phyloP scores from a whole-genome alignment of 2,888 invertebrate genomes.

The Ochropleura plecta region DNA sequence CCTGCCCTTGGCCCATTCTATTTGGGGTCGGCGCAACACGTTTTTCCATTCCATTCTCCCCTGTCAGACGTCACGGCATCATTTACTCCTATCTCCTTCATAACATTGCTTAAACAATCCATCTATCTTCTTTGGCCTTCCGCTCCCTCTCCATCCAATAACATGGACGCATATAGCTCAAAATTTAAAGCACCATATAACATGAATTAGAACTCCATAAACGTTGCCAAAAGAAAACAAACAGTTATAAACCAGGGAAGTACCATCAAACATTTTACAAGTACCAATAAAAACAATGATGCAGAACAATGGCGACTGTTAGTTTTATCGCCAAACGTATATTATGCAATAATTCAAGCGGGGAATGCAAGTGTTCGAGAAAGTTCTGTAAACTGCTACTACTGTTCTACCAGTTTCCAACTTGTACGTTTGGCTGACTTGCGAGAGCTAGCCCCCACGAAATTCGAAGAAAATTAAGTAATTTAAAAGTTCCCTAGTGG shows the following conservation, averaged over 20 bases:
- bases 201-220: conserved; percentile 40
- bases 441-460: conserved; percentile 63
- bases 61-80: too few species aligned
- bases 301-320: conserved; percentile 78
- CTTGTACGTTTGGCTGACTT: conserved; percentile 75
- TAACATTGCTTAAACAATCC: too few species aligned
- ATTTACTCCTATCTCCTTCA: too few species aligned
- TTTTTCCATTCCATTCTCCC: too few species aligned
- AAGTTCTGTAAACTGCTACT: conserved; percentile 75
- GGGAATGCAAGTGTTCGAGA: conserved; percentile 82
- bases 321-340: conserved; percentile 81
- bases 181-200: conserved; percentile 40
- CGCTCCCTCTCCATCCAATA: too few species aligned
- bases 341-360: conserved; percentile 84
- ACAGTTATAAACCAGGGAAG: conserved; percentile 57
- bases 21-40: too few species aligned
- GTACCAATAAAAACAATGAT: conserved; percentile 81
- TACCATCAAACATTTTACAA: conserved; percentile 76
- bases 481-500: conserved; percentile 71
- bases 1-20: too few species aligned
- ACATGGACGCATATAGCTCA: background rate
- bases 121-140: too few species aligned
- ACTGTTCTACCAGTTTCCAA: conserved; percentile 72
- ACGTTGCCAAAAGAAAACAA: conserved; percentile 60
- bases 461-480: conserved; percentile 78